These are phyloP conservation scores for Athene noctua DNA, from an alignment of 2,113 vertebrate genomes.

Conservation along the genomic window DNA sequence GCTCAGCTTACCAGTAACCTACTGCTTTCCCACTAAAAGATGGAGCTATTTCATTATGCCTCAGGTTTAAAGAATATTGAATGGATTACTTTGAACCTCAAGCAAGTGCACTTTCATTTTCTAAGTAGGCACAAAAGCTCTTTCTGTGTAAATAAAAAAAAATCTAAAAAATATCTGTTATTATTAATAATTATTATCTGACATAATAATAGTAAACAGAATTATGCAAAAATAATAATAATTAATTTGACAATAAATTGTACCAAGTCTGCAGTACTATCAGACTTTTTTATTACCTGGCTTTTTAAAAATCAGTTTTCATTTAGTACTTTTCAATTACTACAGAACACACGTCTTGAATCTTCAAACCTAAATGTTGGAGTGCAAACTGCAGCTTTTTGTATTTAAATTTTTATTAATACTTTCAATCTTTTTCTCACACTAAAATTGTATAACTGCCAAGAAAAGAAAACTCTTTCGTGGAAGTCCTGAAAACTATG, in stretches of 20 bases:
- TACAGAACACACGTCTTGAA: not conserved
- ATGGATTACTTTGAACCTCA: not conserved
- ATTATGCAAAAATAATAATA: not conserved
- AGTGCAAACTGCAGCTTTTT: not conserved
- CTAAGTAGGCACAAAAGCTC: not conserved
- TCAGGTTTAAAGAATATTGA: not conserved
- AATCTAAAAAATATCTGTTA: not conserved
- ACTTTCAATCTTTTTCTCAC: slow-evolving; percentile 44
- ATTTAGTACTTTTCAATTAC: not conserved
- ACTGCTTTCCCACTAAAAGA: not conserved
- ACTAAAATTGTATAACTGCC: slow-evolving; percentile 5
- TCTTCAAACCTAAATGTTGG: not conserved
- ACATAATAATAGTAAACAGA: not conserved
- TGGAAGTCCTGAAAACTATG: slow-evolving; percentile 46
- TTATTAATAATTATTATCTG: not conserved
- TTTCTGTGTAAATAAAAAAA: not conserved
- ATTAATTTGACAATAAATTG: not conserved
- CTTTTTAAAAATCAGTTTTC: not conserved
- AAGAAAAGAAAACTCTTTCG: slow-evolving; percentile 58
- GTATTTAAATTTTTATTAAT: slow-evolving; percentile 10
- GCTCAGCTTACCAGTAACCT: not conserved
- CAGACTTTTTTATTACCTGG: not conserved
- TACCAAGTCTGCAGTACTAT: not conserved
- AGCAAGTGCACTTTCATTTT: not conserved
- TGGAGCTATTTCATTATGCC: not conserved